Base-by-base conservation (phyloP, 1,140 invertebrate species). In the Dendroctonus valens region DNA sequence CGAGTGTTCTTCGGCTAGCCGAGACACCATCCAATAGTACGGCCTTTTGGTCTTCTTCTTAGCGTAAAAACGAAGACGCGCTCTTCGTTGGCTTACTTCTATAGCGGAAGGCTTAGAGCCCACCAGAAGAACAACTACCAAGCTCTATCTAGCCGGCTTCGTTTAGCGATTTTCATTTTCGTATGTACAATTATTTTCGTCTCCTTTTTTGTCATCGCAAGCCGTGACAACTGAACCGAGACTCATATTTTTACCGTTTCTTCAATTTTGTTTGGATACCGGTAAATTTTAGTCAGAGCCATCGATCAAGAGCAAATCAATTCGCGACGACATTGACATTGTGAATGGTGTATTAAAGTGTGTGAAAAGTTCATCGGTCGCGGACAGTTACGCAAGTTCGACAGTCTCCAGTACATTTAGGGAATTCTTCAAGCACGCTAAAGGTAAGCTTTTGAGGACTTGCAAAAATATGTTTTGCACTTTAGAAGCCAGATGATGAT, bases 41-140 rank as follows among this genome's bases (percentile, higher is more conserved):
- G 44, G 51, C 42, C 65, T 48, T 54, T 57, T 67, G 58, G 58
- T 67, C 50, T 41, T 67, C 58, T 67, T 67, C 65, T 50, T 67
- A 38, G 51, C 65, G 65, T 67, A 67, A 54, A 67, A 67, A 58
- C 59, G 11, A 61, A 53, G 42, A 42, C 58, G 9, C 58, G 46
- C 7, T 15, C 65, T 46, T 57, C 58, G 39, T 61, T 48, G 58
- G 41, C 59, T 67, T 67, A 67, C 65, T 67, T 59, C 65, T 52
- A 59, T 51, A 60, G 58, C 59, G 58, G 64, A 67, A 67, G 65
- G 51, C 54, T 37, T 59, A 52, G 44, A 59, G 54, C 38, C 37
- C 64, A 54, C 6, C 15, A 52, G 44, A 57, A 51, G 37, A 14
- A 26, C 26, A 26, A 26, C 26, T 26, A 26, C 26, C 26, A 26